Evolutionary conservation across 2,113 vertebrate species (phyloP).

Genomic region (Ranitomeya imitator): DNA sequence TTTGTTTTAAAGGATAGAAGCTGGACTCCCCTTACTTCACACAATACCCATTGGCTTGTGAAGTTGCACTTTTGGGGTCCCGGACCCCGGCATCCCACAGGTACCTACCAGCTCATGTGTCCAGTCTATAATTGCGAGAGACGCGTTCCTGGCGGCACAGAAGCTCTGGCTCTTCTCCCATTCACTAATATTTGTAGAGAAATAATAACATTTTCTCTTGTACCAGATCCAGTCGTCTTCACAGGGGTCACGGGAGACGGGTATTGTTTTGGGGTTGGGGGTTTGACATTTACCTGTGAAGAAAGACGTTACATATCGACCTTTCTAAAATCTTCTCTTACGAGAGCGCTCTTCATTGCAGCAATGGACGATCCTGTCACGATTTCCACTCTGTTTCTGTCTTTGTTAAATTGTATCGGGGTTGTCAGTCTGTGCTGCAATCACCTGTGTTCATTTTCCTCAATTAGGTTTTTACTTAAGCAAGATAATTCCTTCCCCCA

Average conservation of each 20-base stretch:
- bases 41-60: no score
- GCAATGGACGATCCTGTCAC: no score
- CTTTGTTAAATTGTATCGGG: no score
- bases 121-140: not conserved
- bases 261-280: not conserved
- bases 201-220: slow-evolving; percentile 19
- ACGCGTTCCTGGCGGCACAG: slow-evolving; percentile 1
- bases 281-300: not conserved
- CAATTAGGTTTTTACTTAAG: no score
- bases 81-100: not conserved
- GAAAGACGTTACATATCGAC: not conserved
- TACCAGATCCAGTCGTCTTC: slow-evolving; percentile 41
- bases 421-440: no score
- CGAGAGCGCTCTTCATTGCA: no score
- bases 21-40: no score
- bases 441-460: no score
- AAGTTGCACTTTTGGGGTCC: not conserved
- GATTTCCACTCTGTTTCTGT: no score
- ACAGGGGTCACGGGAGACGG: not conserved
- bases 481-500: no score
- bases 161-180: slow-evolving; percentile 26
- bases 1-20: no score
- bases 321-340: no score
- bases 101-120: slow-evolving; percentile 7
- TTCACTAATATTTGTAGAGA: not conserved